A percentile compares a stretch with the other conserved stretches of the same genome.
Conservation (phyloP, 2,113 vertebrate genomes). For the Dicerorhinus sumatrensis region DNA sequence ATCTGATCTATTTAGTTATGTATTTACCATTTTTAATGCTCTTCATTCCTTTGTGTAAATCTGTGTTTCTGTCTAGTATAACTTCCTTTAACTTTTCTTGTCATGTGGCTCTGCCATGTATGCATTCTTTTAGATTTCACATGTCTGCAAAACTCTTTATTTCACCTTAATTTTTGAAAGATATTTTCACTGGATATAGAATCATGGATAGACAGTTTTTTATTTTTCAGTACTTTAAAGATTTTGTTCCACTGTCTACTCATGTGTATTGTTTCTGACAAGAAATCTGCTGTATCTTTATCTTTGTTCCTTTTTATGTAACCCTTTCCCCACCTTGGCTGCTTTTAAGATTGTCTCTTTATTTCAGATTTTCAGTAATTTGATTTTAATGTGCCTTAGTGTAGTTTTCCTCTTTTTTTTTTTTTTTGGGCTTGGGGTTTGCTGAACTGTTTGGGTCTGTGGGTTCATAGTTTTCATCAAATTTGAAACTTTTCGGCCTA, state of each 20-base stretch:
- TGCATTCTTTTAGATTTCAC: background rate
- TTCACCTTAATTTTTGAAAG: background rate
- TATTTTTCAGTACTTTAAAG: background rate
- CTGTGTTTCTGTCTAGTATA: background rate
- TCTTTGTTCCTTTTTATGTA: background rate
- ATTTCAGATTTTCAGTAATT: background rate
- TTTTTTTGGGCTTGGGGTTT: background rate
- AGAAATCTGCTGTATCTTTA: background rate
- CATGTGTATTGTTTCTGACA: background rate
- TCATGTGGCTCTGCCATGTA: background rate
- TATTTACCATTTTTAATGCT: background rate
- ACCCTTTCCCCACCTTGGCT: background rate
- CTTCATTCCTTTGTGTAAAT: background rate
- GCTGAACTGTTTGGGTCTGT: background rate
- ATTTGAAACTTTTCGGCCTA: background rate
- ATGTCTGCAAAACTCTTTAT: background rate
- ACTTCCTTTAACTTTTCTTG: background rate
- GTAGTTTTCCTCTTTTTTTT: background rate
- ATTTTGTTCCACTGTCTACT: background rate
- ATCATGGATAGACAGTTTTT: background rate
- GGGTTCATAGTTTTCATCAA: background rate
- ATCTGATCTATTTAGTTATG: background rate
- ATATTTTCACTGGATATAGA: background rate
- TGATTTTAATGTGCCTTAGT: background rate
- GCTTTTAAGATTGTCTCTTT: background rate